Evolutionary conservation across 2,888 invertebrate genomes (phyloP), one percentile per base, ranked within the genome.

Genomic region (Dolichopus griseipennis): DNA sequence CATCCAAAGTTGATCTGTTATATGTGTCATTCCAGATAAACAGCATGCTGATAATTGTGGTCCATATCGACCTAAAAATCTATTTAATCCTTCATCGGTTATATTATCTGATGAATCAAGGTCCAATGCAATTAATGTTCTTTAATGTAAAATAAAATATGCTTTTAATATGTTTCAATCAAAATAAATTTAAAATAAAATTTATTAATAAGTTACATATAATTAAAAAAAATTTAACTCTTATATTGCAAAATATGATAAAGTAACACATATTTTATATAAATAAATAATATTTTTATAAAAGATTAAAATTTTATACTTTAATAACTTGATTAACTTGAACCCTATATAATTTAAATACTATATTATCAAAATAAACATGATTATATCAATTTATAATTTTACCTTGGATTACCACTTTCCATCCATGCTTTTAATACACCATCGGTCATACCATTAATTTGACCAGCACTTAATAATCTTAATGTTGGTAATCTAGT

Each of bases 1-100:
- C 84, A 95, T 93, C 97, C 98, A 99, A 73, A 99, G 88, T 78
- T 96, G 95, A 83, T 99, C 99, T 0, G 97, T 96, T 74, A 99
- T 92, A 79, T 98, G 97, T 0, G 97, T 92, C 91, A 99, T 98
- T 65, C 99, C 97, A 69, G 94, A 92, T 37, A 97, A 83, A 70
- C 90, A 88, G 63, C 97, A 85, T 0, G 95, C 98, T 82, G 89
- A 88, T 69, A 99, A 85, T 80, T 96, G 95, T 70, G 87, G 86
- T 6, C 98, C 98, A 81, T 94, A 89, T 65, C 93, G 88, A 67
- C 91, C 91, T 70, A 99, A 83, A 82, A 99, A 96, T 77, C 95
- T 93, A 77, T 93, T 90, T 68, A 99, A 85, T 0, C 90, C 92
- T 77, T 95, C 95, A 80, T 99, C 99, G 0, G 91, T 89, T 71